Percentiles rank a stretch among this genome's conserved stretches.
Conservation (phyloP, 2,888 invertebrate species). For the Odontothrips loti region DNA sequence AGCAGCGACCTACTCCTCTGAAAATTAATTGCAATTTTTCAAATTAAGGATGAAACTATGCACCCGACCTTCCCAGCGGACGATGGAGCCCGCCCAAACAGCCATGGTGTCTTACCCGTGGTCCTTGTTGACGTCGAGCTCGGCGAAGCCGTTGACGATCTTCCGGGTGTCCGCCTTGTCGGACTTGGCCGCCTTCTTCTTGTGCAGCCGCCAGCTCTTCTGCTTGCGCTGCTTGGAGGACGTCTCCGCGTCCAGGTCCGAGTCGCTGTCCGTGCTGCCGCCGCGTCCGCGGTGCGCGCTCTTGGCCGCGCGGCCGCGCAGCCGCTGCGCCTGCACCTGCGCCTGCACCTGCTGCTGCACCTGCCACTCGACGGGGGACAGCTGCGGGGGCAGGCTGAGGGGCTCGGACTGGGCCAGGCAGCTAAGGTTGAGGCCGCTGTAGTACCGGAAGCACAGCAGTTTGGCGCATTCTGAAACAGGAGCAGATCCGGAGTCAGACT, state of each 20-base stretch:
- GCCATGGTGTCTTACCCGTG: too few species aligned
- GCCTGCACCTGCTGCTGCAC: not conserved
- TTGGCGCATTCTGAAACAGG: constrained; percentile 61
- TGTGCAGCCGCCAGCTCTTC: constrained; percentile 23
- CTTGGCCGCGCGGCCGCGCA: constrained; percentile 14
- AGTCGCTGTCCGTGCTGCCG: constrained; percentile 37
- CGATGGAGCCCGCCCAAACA: too few species aligned
- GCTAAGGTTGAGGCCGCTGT: constrained; percentile 60
- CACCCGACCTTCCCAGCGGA: too few species aligned
- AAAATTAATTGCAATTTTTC: too few species aligned
- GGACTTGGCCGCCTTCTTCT: constrained; percentile 15
- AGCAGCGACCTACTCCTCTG: too few species aligned
- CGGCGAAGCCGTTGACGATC: constrained; percentile 21
- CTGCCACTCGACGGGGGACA: not conserved
- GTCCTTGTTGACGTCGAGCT: constrained; percentile 15
- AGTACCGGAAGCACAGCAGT: constrained; percentile 65
- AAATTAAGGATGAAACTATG: too few species aligned
- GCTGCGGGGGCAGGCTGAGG: constrained; percentile 46
- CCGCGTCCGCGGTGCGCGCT: constrained; percentile 9
- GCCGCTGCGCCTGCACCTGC: not conserved
- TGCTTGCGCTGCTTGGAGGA: constrained; percentile 35
- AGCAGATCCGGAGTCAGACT: constrained; percentile 28
- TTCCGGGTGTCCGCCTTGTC: constrained; percentile 10
- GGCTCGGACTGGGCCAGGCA: constrained; percentile 62
- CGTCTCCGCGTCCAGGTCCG: constrained; percentile 33